Base-by-base conservation (phyloP, 2,888 invertebrate genomes). In the Lasioglossum zephyrum region DNA sequence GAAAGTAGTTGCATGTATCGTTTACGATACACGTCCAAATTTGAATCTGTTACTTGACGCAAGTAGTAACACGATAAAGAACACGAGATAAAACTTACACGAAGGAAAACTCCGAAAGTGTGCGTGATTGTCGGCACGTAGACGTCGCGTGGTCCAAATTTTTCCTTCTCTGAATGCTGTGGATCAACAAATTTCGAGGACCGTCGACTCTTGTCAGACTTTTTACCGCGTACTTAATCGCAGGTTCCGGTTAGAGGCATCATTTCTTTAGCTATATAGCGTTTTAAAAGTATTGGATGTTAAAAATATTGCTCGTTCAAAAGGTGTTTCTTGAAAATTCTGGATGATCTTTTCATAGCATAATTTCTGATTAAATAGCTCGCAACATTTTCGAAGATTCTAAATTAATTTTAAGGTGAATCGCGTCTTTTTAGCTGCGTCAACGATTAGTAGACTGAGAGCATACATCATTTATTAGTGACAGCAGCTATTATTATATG, bases 41-140 rank as follows among this genome's bases (percentile, higher is more conserved):
- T 80, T 74, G 77, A 85, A 79, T 84, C 73, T 26, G 66, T 79
- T 79, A 74, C 79, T 73, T 74, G 84, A 74, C 85, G 60, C 18
- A 74, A 79, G 73, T 49, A 79, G 76, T 39, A 63, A 47, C 36
- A 47, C 36, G 78, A 79, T 57, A 82, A 41, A 26, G 18, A n/a
- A 36, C 26, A 49, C 36, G 8, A 57, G 73, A 36, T 41, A 49
- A 77, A n/a, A 49, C 26, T 60, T 69, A 13, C 5, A 53, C 11
- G 16, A 36, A 69, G 66, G 31, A 49, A 77, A 73, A 70, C n/a
- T 47, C 6, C 39, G 13, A 9, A 2, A 57, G 5, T n/a, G 22
- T 26, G 57, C 69, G 26, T 63, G 72, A 5, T 16, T 2, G 1
- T 22, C 26, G 39, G n/a, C 75, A 82, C 63, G 78, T 44, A 78